These are phyloP conservation scores for Ptychadena robeensis DNA, from an alignment of 2,797 vertebrate species.

Conservation along the genomic window DNA sequence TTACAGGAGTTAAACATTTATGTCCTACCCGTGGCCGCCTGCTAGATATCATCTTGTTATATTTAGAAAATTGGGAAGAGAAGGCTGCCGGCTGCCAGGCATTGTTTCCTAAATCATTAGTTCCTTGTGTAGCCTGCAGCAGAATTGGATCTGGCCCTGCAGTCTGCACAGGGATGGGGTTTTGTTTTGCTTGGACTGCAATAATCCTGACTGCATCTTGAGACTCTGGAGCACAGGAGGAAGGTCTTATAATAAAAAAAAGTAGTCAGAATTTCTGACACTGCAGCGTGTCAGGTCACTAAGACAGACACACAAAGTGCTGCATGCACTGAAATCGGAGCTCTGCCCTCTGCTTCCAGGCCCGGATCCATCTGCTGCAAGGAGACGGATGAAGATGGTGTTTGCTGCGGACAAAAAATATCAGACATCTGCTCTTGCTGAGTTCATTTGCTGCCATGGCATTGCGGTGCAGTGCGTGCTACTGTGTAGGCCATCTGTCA, in stretches of 20 bases:
- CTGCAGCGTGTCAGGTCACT: conserved; percentile 54
- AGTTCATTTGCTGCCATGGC: conserved; percentile 40
- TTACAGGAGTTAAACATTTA: conserved; percentile 43
- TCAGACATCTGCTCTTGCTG: conserved; percentile 50
- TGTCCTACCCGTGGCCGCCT: conserved; percentile 36
- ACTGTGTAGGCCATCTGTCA: neutral
- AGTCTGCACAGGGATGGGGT: conserved; percentile 34
- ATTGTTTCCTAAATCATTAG: conserved; percentile 55
- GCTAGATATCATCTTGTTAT: conserved; percentile 24
- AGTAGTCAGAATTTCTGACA: conserved; percentile 52
- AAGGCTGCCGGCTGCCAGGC: conserved; percentile 40
- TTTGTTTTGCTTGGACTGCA: conserved; percentile 56
- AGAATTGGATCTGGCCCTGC: conserved; percentile 42
- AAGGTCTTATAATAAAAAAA: conserved; percentile 53
- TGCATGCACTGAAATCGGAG: conserved; percentile 49
- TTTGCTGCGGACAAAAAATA: conserved; percentile 28
- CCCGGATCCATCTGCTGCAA: conserved; percentile 55
- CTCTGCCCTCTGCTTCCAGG: neutral
- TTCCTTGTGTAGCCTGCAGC: conserved; percentile 53
- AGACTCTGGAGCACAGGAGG: conserved; percentile 41
- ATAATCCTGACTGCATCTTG: conserved; percentile 54
- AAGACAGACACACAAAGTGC: conserved; percentile 46
- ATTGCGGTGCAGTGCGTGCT: neutral
- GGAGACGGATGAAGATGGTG: conserved; percentile 50
- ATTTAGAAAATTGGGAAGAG: conserved; percentile 39